Percentiles rank a stretch among this genome's conserved stretches.
Evolutionary conservation across 2,888 invertebrate species (phyloP).

Genomic region (Acleris literana): DNA sequence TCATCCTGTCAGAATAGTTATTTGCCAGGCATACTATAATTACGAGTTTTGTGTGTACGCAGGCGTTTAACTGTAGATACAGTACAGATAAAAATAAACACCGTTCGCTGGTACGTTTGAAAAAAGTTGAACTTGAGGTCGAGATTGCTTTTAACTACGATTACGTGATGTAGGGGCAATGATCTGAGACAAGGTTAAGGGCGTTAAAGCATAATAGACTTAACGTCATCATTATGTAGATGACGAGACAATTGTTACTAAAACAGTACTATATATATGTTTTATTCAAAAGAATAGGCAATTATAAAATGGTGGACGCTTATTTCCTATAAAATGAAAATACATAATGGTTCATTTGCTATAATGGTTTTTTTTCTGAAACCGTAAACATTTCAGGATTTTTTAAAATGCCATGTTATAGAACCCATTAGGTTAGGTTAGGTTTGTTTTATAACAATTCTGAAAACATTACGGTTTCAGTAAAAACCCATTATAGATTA

Average conservation of each 20-base stretch:
- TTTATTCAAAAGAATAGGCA: too few relatives aligned
- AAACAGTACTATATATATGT: too few relatives aligned
- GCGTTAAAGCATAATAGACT: neutral
- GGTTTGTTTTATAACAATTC: too few relatives aligned
- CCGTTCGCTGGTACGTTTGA: slow-evolving; percentile 9
- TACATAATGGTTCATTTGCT: too few relatives aligned
- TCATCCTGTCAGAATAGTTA: slow-evolving; percentile 7
- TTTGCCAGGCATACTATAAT: slow-evolving; percentile 22
- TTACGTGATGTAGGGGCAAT: slow-evolving; percentile 1
- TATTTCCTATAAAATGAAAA: too few relatives aligned
- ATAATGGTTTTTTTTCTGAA: too few relatives aligned
- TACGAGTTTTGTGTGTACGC: slow-evolving; percentile 21
- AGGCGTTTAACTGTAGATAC: slow-evolving; percentile 32
- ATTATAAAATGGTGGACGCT: too few relatives aligned
- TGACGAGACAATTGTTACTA: neutral
- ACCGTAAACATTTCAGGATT: too few relatives aligned
- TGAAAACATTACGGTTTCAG: too few relatives aligned
- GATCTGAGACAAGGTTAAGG: slow-evolving; percentile 9
- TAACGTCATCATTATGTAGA: neutral
- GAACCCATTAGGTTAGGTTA: too few relatives aligned
- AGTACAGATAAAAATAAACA: slow-evolving; percentile 30
- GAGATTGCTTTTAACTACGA: slow-evolving; percentile 10
- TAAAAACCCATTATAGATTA: too few relatives aligned
- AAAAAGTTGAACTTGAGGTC: slow-evolving; percentile 13
- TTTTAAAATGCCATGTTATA: too few relatives aligned